Percentiles rank a stretch among this genome's conserved stretches.
These are phyloP conservation scores for Cryptotermes secundus DNA, from an alignment of 1,140 invertebrate species.

Conservation along the genomic window DNA sequence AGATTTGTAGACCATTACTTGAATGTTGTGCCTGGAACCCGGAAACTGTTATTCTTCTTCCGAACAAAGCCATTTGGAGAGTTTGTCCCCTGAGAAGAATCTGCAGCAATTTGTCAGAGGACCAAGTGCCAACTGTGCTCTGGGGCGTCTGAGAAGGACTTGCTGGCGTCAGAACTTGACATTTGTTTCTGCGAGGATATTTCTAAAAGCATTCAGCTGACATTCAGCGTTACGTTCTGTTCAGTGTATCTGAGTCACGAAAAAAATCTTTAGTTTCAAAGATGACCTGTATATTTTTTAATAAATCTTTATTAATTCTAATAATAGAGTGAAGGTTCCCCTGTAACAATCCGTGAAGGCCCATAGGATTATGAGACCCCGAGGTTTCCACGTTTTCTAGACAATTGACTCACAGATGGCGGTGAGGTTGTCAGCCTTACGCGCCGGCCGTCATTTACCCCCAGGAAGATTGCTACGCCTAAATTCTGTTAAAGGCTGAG, in stretches of 20 bases:
- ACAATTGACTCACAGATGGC: no score
- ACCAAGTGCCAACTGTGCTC: not conserved
- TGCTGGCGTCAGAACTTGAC: not conserved
- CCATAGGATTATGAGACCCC: no score
- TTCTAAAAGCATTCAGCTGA: not conserved
- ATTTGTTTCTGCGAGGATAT: not conserved
- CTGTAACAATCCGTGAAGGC: no score
- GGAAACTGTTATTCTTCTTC: conserved; percentile 4
- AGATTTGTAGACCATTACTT: not conserved
- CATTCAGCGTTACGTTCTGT: not conserved
- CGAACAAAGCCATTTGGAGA: not conserved
- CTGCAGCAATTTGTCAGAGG: not conserved
- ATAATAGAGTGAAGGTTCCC: no score
- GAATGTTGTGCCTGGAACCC: conserved; percentile 5
- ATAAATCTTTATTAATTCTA: no score
- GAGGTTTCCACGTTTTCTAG: no score
- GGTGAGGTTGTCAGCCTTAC: no score
- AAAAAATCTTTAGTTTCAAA: no score
- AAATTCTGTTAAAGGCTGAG: no score
- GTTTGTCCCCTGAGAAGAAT: not conserved
- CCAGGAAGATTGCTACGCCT: no score
- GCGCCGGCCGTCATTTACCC: no score
- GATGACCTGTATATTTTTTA: no score
- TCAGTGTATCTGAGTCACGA: not conserved
- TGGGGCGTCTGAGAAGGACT: not conserved